Percentiles rank a stretch among this genome's conserved stretches.
Evolutionary conservation across 64 coral and sea anemone species (phyloP).

Genomic region (Porites australiensis): DNA sequence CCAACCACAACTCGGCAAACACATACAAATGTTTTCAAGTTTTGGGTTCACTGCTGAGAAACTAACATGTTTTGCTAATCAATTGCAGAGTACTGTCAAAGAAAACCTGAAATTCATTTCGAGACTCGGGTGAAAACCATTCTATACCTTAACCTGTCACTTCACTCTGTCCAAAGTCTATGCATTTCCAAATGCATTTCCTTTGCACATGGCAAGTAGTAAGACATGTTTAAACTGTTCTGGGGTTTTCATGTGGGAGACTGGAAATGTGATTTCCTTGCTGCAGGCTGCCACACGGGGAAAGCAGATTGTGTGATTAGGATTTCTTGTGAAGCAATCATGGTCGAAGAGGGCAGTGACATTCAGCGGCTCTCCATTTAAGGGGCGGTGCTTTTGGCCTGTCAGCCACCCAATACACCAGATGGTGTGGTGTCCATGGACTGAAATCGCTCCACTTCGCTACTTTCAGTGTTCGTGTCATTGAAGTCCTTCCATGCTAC

Average conservation of each 20-base stretch:
- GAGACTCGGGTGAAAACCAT: neutral
- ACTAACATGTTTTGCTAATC: no score
- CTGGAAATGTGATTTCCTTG: constrained; percentile 71
- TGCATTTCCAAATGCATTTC: constrained; percentile 38
- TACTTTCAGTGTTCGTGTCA: constrained; percentile 31
- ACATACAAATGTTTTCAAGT: no score
- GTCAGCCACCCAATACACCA: constrained; percentile 59
- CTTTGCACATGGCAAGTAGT: constrained; percentile 59
- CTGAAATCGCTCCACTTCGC: neutral
- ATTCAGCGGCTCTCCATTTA: constrained; percentile 43
- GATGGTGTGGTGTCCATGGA: constrained; percentile 5
- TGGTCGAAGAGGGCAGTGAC: constrained; percentile 51
- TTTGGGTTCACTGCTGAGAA: no score
- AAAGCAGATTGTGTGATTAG: constrained; percentile 72
- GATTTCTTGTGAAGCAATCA: constrained; percentile 55
- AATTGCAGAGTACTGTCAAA: no score
- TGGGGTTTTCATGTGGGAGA: constrained; percentile 62
- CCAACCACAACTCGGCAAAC: no score
- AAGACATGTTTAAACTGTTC: constrained; percentile 49
- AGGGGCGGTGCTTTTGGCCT: constrained; percentile 47
- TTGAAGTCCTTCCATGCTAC: constrained; percentile 54
- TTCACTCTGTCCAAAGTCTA: neutral
- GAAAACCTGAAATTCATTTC: no score
- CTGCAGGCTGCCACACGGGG: constrained; percentile 68
- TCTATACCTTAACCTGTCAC: neutral